Evolutionary conservation across 2,113 vertebrate species (phyloP).

Genomic region (Hipposideros armiger): DNA sequence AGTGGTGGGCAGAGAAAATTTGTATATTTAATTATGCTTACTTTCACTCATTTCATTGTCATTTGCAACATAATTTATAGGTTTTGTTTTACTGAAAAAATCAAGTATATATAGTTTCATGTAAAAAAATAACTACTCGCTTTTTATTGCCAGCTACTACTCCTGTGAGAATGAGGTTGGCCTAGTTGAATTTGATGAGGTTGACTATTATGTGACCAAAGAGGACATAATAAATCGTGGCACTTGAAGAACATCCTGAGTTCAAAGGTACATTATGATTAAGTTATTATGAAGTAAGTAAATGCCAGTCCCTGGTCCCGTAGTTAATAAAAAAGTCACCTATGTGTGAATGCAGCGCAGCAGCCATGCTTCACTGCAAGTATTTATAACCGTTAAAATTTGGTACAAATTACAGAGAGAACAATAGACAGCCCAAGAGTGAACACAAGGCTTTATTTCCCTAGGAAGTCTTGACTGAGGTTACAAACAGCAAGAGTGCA

Average conservation of each 20-base stretch:
- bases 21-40: constrained; percentile 47
- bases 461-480: constrained; percentile 57
- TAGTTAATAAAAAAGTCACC: constrained; percentile 19
- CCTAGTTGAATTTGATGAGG: constrained; percentile 68
- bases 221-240: constrained; percentile 56
- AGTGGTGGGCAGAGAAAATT: constrained; percentile 47
- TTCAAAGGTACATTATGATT: constrained; percentile 31
- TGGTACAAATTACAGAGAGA: constrained; percentile 74
- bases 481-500: constrained; percentile 70
- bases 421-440: constrained; percentile 64
- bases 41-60: constrained; percentile 74
- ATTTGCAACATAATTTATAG: constrained; percentile 70
- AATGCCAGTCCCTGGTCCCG: constrained; percentile 45
- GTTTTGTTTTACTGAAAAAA: constrained; percentile 52
- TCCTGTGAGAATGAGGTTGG: constrained; percentile 67
- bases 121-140: constrained; percentile 38
- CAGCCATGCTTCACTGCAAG: constrained; percentile 8
- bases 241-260: constrained; percentile 68
- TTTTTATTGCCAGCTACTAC: constrained; percentile 63
- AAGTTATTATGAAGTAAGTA: constrained; percentile 59
- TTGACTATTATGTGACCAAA: constrained; percentile 53
- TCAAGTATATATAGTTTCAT: constrained; percentile 38
- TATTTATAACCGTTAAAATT: constrained; percentile 80
- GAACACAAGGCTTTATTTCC: constrained; percentile 79
- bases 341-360: constrained; percentile 37